Base-by-base conservation (phyloP, 2,888 invertebrate species). In the Drosophila emarginata region DNA sequence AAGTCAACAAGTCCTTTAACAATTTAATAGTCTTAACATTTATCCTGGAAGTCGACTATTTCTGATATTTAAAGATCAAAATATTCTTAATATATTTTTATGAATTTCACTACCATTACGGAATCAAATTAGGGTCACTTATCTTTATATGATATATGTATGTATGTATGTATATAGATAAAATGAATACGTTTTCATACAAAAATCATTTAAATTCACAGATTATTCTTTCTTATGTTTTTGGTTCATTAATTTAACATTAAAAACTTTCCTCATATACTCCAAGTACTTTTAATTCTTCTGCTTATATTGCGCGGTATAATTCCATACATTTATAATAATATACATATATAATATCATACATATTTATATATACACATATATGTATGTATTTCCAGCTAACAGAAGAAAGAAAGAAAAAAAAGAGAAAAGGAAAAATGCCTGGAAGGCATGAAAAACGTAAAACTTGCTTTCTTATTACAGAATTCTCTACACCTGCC, bases 381-480 rank as follows among this genome's bases (percentile, higher is more conserved):
- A 45, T 45, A 45, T 39, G 9, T 3, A 45, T 21, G 21, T 45
- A 45, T 45, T 45, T 45, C 61, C 40, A 15, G 28, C 58, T 23
- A n/a, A 21, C 14, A 23, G 36, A 61, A 36, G 61, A 61, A 52
- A 52, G 39, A 37, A 28, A 59, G 37, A 7, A 23, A 9, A 57
- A 21, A 21, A n/a, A 15, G 2, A 52, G 32, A 14, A 15, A 15
- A 23, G 18, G 9, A 51, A n/a, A 15, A 28, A 58, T 39, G 15
- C 18, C 28, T 12, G 6, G 12, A 45, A 32, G 40, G 59, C 59
- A 59, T 59, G 59, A 28, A 23, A 26, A 66, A 72, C 50, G 66
- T 74, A 50, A 21, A 64, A 79, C 61, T 81, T 79, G 52, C 63
- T 39, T 61, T 70, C 66, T 66, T 71, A 57, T 62, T 45, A 53